Conservation (phyloP, 1,140 invertebrate genomes). For the Drosophila erecta region DNA sequence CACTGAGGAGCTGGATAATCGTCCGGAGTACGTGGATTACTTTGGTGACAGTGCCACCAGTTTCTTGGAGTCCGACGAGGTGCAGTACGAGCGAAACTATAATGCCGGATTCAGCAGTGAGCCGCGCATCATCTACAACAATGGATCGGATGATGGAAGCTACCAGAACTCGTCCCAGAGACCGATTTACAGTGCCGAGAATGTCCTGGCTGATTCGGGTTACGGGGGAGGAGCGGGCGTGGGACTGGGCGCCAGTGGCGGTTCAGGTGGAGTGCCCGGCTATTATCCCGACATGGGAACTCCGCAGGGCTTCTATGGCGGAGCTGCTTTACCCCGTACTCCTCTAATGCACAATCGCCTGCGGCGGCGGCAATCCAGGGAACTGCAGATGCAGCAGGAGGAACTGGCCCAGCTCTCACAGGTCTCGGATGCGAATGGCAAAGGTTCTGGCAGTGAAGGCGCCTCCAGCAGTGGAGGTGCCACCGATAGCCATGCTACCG, state of each 20-base stretch:
- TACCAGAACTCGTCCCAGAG: constrained; percentile 55
- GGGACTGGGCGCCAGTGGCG: constrained; percentile 15
- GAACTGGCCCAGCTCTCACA: constrained; percentile 48
- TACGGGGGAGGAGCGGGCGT: constrained; percentile 32
- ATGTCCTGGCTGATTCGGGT: constrained; percentile 51
- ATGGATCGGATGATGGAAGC: constrained; percentile 67
- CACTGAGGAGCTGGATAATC: constrained; percentile 71
- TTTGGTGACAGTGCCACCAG: constrained; percentile 76
- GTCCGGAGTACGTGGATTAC: constrained; percentile 76
- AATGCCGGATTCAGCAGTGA: constrained; percentile 80
- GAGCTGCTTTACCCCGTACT: constrained; percentile 70
- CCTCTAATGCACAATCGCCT: constrained; percentile 78
- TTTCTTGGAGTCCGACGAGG: constrained; percentile 80
- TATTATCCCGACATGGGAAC: constrained; percentile 59
- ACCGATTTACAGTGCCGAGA: constrained; percentile 78
- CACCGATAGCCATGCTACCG: constrained; percentile 24
- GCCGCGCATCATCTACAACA: constrained; percentile 83
- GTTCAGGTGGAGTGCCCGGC: constrained; percentile 31
- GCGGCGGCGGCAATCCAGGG: constrained; percentile 70
- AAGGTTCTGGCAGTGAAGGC: neutral
- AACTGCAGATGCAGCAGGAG: constrained; percentile 72
- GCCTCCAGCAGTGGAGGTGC: constrained; percentile 7
- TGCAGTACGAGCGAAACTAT: constrained; percentile 81
- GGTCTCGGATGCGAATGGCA: constrained; percentile 4
- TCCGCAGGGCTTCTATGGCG: constrained; percentile 41